Base-by-base conservation (phyloP, 2,888 invertebrate genomes). In the Troides oblongomaculatus region DNA sequence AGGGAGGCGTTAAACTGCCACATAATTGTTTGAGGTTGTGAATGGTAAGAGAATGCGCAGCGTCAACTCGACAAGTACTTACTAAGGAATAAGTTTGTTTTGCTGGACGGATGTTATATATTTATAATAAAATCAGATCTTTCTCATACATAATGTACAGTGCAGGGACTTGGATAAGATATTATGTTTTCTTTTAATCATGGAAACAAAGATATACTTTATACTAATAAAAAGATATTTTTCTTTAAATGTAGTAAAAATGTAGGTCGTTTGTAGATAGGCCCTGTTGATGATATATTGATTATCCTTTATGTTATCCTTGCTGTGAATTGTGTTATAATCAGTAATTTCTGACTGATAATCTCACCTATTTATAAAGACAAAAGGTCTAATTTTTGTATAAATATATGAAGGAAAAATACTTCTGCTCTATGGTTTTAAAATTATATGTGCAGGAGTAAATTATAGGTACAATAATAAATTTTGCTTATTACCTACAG, bases 11-110 rank as follows among this genome's bases (percentile, higher is more conserved):
- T 85, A 81, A 86, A 84, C 81, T 82, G 81, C 82, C 79, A 83
- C 81, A 82, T 87, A 86, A 89, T 89, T 88, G 84, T 87, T 83
- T 81, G 80, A 83, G 84, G 81, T 84, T 82, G 83, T 84, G 84
- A 85, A 86, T 83, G 81, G 83, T 81, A 83, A 83, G 83, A 79
- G 84, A 84, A 84, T 81, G 82, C 81, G 83, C 83, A 76, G 81
- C 81, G 81, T 79, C 79, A 81, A 80, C 77, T 80, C 74, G 80
- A 77, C 78, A 81, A 78, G 77, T 78, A 79, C 81, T 69, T 67
- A 72, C 66, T 56, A 67, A 69, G 71, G 69, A 73, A 73, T 69
- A 64, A 69, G 67, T 73, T 67, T 69, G 70, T 72, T 67, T 67
- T 62, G 64, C 53, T 64, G 59, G 39, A 30, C 62, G 60, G 46